Conservation (phyloP, 2,113 vertebrate genomes). For the Aepyceros melampus region DNA sequence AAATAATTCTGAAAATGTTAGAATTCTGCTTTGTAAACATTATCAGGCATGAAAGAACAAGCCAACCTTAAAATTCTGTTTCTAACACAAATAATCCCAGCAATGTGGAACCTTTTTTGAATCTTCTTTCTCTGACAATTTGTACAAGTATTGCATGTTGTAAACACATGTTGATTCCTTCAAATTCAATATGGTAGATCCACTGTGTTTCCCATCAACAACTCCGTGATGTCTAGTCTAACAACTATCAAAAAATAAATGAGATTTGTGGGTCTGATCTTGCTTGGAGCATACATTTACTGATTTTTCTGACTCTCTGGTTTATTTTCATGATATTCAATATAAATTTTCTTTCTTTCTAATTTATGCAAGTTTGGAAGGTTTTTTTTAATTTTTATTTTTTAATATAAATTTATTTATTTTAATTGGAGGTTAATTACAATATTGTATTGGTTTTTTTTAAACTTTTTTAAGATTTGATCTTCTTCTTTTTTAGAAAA, state of each 20-base stretch:
- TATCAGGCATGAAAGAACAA: background rate
- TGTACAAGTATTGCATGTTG: background rate
- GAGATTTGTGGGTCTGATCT: background rate
- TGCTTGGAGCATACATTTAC: rapidly evolving
- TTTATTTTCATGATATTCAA: background rate
- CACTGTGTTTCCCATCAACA: background rate
- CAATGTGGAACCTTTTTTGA: background rate
- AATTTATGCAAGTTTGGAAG: background rate
- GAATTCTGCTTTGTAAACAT: background rate
- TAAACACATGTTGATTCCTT: background rate
- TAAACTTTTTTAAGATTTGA: background rate
- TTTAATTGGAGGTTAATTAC: no score
- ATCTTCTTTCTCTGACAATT: background rate
- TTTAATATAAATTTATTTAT: no score
- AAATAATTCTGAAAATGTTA: background rate
- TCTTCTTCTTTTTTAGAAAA: background rate
- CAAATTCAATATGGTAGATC: background rate
- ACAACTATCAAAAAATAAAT: background rate
- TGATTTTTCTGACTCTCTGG: background rate
- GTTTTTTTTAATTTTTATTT: background rate
- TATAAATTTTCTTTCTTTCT: background rate
- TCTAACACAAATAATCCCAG: background rate
- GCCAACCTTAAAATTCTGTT: background rate
- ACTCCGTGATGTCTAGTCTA: background rate
- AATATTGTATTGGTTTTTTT: background rate